Evolutionary conservation across 1,140 invertebrate genomes (phyloP).

Genomic region (Scaptomyza montana): DNA sequence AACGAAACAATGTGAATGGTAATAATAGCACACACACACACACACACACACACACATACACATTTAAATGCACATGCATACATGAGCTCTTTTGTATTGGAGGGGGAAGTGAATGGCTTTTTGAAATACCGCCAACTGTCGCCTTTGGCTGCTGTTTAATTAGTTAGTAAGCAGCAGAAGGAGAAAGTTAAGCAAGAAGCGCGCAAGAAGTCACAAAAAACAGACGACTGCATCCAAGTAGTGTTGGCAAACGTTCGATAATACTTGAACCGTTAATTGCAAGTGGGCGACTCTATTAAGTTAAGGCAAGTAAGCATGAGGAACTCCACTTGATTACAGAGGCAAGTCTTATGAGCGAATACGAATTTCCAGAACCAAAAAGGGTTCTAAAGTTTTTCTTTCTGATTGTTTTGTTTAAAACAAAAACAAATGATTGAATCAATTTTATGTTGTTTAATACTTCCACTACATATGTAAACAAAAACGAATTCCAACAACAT

Average conservation of each 20-base stretch:
- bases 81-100: constrained; percentile 2
- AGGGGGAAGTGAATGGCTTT: constrained; percentile 27
- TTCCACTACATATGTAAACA: too few relatives aligned
- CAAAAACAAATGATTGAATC: too few relatives aligned
- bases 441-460: too few relatives aligned
- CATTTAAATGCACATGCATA: background rate
- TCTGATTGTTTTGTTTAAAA: too few relatives aligned
- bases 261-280: background rate
- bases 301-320: too few relatives aligned
- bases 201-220: background rate
- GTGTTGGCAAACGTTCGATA: constrained; percentile 15
- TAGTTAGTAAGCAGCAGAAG: constrained; percentile 16
- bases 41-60: constrained; percentile 5
- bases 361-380: too few relatives aligned
- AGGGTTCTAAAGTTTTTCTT: too few relatives aligned
- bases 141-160: constrained; percentile 36
- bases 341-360: too few relatives aligned
- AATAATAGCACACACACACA: constrained; percentile 45
- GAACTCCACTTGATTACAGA: too few relatives aligned
- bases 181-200: constrained; percentile 4
- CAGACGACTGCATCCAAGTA: background rate
- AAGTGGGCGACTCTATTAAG: too few relatives aligned
- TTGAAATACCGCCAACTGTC: constrained; percentile 36
- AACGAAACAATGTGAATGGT: constrained; percentile 41
- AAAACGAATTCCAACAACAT: background rate